Evolutionary conservation across 2,797 vertebrate genomes (phyloP).

Genomic region (Hemitrygon akajei): DNA sequence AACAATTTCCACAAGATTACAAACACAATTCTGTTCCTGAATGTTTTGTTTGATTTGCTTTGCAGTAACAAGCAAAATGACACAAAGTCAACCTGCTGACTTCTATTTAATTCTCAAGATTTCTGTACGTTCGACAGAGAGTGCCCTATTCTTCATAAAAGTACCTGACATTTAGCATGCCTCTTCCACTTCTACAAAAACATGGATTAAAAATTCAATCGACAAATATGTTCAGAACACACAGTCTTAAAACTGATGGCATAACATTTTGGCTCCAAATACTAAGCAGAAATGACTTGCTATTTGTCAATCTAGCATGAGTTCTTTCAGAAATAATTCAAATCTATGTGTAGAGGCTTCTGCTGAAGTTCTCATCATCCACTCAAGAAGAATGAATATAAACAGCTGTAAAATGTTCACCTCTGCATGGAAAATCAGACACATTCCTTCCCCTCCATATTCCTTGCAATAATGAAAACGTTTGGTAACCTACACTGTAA

Average conservation of each 20-base stretch:
- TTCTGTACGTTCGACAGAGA: not conserved
- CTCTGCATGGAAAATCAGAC: not conserved
- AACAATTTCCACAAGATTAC: not conserved
- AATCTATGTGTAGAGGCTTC: not conserved
- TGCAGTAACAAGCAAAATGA: not conserved
- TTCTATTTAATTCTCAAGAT: not conserved
- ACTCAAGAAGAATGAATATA: not conserved
- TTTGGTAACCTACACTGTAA: not conserved
- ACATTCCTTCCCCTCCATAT: not conserved
- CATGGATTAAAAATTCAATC: not conserved
- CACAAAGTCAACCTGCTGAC: not conserved
- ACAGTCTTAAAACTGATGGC: too few species aligned
- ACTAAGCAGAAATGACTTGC: not conserved
- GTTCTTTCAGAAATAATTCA: not conserved
- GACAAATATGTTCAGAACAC: not conserved
- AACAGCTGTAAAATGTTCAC: not conserved
- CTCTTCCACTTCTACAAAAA: not conserved
- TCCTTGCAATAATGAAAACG: not conserved
- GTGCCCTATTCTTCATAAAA: not conserved
- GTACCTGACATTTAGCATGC: not conserved
- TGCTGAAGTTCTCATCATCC: not conserved
- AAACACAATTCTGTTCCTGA: not conserved
- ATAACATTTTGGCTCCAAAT: not conserved
- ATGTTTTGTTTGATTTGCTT: not conserved
- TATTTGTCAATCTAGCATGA: not conserved